phyloP scores from a whole-genome alignment of 2,888 invertebrate genomes.

The Malachius bipustulatus region DNA sequence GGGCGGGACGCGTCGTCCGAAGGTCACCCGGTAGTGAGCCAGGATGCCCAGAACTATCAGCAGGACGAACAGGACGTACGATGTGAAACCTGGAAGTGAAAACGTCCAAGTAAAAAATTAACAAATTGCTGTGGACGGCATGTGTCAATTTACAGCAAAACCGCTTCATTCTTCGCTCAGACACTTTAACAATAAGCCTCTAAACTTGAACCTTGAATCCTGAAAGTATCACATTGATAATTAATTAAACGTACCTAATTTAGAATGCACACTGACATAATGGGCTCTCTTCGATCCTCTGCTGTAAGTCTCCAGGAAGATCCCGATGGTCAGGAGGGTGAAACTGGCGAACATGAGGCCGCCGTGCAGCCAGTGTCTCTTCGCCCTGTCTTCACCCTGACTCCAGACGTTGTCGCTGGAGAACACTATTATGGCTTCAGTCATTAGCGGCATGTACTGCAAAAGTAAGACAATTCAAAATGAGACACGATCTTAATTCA shows the following conservation, averaged over 20 bases:
- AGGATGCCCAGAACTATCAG: constrained; percentile 24
- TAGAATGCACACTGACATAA: background rate
- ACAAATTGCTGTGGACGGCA: too few species aligned
- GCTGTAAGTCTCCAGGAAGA: background rate
- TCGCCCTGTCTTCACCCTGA: constrained; percentile 20
- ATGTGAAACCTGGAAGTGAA: constrained; percentile 27
- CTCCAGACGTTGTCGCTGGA: constrained; percentile 27
- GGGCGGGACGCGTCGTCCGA: constrained; percentile 22
- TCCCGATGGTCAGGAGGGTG: background rate
- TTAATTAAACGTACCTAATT: too few species aligned
- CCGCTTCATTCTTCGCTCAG: too few species aligned
- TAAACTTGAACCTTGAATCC: too few species aligned
- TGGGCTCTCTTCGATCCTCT: background rate
- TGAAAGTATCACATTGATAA: too few species aligned
- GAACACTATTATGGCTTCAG: constrained; percentile 27
- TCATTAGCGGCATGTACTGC: constrained; percentile 28
- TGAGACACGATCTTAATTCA: too few species aligned
- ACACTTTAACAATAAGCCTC: too few species aligned
- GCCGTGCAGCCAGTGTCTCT: constrained; percentile 24
- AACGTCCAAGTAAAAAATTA: too few species aligned
- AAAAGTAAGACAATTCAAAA: constrained; percentile 16
- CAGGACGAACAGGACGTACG: constrained; percentile 26
- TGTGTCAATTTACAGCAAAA: too few species aligned
- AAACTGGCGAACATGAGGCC: background rate
- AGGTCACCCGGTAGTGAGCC: constrained; percentile 22